Base-by-base conservation (phyloP, 2,797 vertebrate genomes). In the Karalla daura region DNA sequence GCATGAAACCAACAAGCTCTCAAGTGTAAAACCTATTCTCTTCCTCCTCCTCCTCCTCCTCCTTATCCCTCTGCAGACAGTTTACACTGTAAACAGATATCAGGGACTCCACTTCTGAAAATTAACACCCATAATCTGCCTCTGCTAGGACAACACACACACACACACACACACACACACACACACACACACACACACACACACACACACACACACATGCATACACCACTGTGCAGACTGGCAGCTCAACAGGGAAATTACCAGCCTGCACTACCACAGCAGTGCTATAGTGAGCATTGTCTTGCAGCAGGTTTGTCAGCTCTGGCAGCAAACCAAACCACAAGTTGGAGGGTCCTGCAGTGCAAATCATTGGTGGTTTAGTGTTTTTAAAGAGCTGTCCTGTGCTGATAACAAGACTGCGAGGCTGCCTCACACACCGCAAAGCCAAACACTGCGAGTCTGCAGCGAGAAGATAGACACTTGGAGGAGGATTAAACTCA, bases 71-170 rank as follows among this genome's bases (percentile, higher is more conserved):
- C 59, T 50, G 37, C 32, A 75, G 66, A 62, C 65, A 59, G 70
- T 73, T 74, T 59, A 70, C 41, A 73, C 49, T 72, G 35, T 67
- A 77, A 75, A 63, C 20, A 63, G 71, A 72, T 73, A 76, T 71
- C 71, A 71, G 35, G 35, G 45, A 55, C 45, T 65, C 51, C 36
- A 32, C 49, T 67, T 46, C 58, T 78, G 67, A 70, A 83, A 81
- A 83, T 74, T 17, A 78, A 84, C 73, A 83, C 77, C 68, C 70
- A 55, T 63, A 83, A 83, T 73, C 67, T 74, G n/a, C 58, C 53
- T 62, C 24, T 30, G 50, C 35, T 74, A 50, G 63, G 30, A 55
- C 46, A 44, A n/a, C 61, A 51, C 39, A 51, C 39, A 2, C 9
- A 46, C 28, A 47, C 67, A 64, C 59, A 62, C 50, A 55, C 63